A percentile compares a stretch with the other conserved stretches of the same genome.
Conservation (phyloP, 1,140 invertebrate species). For the Penaeus indicus region DNA sequence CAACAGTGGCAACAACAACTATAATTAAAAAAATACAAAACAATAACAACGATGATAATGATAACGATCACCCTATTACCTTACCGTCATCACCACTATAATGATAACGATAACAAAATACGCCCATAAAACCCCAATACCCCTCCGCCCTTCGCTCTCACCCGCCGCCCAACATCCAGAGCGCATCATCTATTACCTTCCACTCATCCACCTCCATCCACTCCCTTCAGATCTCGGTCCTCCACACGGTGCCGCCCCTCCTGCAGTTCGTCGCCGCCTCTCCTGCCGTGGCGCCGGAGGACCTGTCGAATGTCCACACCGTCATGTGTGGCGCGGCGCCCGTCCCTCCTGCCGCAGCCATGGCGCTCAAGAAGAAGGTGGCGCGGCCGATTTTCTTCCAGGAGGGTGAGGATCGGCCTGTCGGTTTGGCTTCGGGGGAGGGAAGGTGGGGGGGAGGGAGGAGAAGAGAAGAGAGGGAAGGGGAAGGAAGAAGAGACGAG, state of each 20-base stretch:
- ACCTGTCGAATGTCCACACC: conserved; percentile 67
- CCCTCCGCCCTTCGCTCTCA: neutral
- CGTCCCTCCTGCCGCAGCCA: conserved; percentile 46
- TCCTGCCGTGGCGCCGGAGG: conserved; percentile 67
- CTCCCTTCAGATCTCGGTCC: conserved; percentile 58
- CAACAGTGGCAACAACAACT: neutral
- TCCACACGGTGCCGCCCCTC: conserved; percentile 69
- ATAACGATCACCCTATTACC: neutral
- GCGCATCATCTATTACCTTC: neutral
- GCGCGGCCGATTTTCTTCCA: neutral
- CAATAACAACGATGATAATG: neutral
- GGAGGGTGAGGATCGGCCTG: conserved; percentile 18
- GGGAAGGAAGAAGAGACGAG: too few species aligned
- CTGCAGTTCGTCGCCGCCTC: conserved; percentile 69
- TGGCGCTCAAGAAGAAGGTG: conserved; percentile 38
- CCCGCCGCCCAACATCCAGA: neutral
- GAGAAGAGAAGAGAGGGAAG: too few species aligned
- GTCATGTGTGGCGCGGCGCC: conserved; percentile 70
- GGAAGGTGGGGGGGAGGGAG: too few species aligned
- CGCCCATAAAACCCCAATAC: too few species aligned
- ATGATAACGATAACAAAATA: neutral
- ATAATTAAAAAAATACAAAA: neutral
- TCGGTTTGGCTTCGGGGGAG: neutral
- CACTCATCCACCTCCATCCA: too few species aligned
- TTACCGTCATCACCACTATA: neutral